phyloP scores from a whole-genome alignment of 1,140 invertebrate genomes.

The Acromyrmex heyeri region DNA sequence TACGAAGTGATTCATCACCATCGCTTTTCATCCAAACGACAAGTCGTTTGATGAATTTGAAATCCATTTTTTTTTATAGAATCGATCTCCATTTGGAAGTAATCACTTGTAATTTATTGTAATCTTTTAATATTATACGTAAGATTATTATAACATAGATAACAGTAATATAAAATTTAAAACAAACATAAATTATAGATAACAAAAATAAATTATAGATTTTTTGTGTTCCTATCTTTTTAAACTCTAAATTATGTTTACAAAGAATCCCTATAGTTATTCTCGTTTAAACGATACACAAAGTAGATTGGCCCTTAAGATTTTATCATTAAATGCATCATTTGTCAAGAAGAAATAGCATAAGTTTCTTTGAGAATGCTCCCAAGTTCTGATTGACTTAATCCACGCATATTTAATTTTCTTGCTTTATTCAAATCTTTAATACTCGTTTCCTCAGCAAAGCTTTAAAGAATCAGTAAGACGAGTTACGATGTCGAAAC shows the following conservation, averaged over 20 bases:
- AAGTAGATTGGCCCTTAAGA: background rate
- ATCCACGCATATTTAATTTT: conserved; percentile 60
- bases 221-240: background rate
- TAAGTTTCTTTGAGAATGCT: conserved; percentile 14
- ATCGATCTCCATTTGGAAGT: background rate
- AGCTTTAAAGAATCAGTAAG: conserved; percentile 34
- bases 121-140: background rate
- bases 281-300: background rate
- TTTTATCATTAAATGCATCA: conserved; percentile 16
- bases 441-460: conserved; percentile 31
- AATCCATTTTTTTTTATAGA: conserved; percentile 36
- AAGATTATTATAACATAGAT: background rate
- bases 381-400: conserved; percentile 35
- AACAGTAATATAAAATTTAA: background rate
- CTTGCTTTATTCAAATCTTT: conserved; percentile 50
- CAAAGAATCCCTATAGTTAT: background rate
- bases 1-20: background rate
- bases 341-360: conserved; percentile 35
- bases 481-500: conserved; percentile 50
- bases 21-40: background rate
- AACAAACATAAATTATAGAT: background rate
- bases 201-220: background rate
- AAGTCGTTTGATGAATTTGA: conserved; percentile 37
- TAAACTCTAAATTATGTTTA: background rate
- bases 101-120: background rate